Percentiles rank a stretch among this genome's conserved stretches.
phyloP scores from a whole-genome alignment of 2,888 invertebrate genomes.

The Steinernema hermaphroditum region DNA sequence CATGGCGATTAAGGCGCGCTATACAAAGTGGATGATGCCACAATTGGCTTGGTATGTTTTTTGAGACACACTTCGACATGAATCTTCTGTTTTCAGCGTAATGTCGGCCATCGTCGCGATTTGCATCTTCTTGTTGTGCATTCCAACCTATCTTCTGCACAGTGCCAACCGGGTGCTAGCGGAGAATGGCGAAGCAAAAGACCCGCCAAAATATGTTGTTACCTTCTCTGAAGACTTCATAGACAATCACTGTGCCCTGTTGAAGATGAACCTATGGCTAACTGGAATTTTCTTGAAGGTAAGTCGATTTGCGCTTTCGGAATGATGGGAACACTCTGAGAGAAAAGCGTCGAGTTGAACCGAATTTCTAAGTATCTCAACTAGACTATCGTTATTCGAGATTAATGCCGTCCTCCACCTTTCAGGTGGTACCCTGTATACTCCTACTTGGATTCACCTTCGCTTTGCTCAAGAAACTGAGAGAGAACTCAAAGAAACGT shows the following conservation, averaged over 20 bases:
- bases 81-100: slow-evolving; percentile 37
- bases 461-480: slow-evolving; percentile 43
- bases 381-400: too few relatives aligned
- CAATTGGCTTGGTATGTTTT: slow-evolving; percentile 43
- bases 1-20: slow-evolving; percentile 46
- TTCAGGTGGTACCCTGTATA: slow-evolving; percentile 49
- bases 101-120: slow-evolving; percentile 43
- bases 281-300: slow-evolving; percentile 43
- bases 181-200: not conserved
- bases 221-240: slow-evolving; percentile 50
- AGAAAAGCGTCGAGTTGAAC: too few relatives aligned
- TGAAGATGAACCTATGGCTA: slow-evolving; percentile 56
- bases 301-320: not conserved
- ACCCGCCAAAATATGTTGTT: slow-evolving; percentile 37
- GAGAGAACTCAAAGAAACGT: slow-evolving; percentile 46
- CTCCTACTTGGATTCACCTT: slow-evolving; percentile 50
- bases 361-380: too few relatives aligned
- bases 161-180: slow-evolving; percentile 38
- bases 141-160: slow-evolving; percentile 54
- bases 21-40: slow-evolving; percentile 40
- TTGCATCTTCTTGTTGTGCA: slow-evolving; percentile 47
- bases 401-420: too few relatives aligned
- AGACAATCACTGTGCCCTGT: slow-evolving; percentile 47
- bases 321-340: too few relatives aligned
- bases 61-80: not conserved